These are phyloP conservation scores for Microcaecilia unicolor DNA, from an alignment of 2,797 vertebrate species.

Conservation along the genomic window DNA sequence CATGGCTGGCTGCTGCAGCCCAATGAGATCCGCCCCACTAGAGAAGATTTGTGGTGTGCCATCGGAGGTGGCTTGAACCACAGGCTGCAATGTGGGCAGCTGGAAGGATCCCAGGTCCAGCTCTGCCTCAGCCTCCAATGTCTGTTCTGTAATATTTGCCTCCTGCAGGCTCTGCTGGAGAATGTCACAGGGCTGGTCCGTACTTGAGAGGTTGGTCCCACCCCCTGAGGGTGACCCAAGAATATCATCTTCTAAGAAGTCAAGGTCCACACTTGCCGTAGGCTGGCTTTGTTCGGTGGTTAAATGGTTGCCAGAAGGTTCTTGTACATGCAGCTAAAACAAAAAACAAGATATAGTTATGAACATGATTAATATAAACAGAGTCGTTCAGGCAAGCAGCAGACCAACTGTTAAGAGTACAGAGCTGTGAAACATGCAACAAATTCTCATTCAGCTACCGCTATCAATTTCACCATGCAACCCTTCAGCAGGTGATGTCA, in stretches of 20 bases:
- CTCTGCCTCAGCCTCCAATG: conserved; percentile 85
- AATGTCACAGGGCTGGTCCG: conserved; percentile 87
- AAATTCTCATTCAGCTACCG: too few species aligned
- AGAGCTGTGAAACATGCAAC: too few species aligned
- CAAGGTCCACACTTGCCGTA: conserved; percentile 83
- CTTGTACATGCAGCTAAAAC: conserved; percentile 77
- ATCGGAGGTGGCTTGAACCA: conserved; percentile 71
- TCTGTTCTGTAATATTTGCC: conserved; percentile 95
- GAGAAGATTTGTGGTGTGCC: conserved; percentile 72
- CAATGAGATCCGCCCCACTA: conserved; percentile 68
- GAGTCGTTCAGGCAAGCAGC: too few species aligned
- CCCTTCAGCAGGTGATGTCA: too few species aligned
- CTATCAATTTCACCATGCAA: too few species aligned
- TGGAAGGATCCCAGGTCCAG: conserved; percentile 90
- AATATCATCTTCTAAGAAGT: conserved; percentile 94
- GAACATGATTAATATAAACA: too few species aligned
- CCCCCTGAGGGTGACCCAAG: conserved; percentile 73
- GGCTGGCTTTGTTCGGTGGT: conserved; percentile 54
- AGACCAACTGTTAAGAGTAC: too few species aligned
- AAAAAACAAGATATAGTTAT: background rate
- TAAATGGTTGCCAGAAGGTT: conserved; percentile 56
- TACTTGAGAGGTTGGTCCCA: conserved; percentile 54
- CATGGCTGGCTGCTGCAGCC: conserved; percentile 54
- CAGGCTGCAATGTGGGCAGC: conserved; percentile 79
- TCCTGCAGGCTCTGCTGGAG: conserved; percentile 92